Base-by-base conservation (phyloP, 1,140 invertebrate species). In the Drosophila pseudoobscura region DNA sequence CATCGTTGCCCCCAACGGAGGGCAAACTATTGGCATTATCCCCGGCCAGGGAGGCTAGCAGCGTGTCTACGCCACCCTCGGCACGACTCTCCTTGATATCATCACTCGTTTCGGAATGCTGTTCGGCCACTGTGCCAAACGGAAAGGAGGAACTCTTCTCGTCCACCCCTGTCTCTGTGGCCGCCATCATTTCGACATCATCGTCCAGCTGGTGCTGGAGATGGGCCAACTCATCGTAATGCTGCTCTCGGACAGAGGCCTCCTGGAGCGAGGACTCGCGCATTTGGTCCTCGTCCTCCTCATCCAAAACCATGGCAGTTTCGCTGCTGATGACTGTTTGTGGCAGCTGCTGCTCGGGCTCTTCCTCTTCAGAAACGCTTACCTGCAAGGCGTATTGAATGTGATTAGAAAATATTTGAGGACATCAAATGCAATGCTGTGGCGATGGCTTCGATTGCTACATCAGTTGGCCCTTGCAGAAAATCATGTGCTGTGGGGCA, bases 401-500 rank as follows among this genome's bases (percentile, higher is more conserved):
- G 24, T 17, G 20, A 41, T 11, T 4, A 31, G 15, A 11, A 52
- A 7, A 9, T 2, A 9, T 9, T 31, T 3, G 0, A 31, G 31
- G 31, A 5, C 3, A 9, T 47, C 9, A 46, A 20, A 39, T 58
- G 31, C 5, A 61, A 15, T 24, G 9, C 20, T 26, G 11, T 29
- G 13, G 11, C 7, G 56, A 17, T 24, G 1, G n/a, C 8, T 47
- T 17, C 2, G 41, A 59, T 66, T 41, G 57, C 22, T 59, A 69
- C 47, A 66, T 91, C 91, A 91, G 91, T 82, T 91, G 91, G 91
- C 91, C 91, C 91, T 91, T 91, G 91, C 91, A 80, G 52, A 74
- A 54, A 90, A 90, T 91, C 89, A 90, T 53, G 29, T 54, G 56
- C 61, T 49, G 39, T n/a, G 69, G 64, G 29, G 61, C 24, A 79